Percentiles rank a stretch among this genome's conserved stretches.
phyloP scores from a whole-genome alignment of 1,140 invertebrate genomes.

The Saccostrea glomerata region DNA sequence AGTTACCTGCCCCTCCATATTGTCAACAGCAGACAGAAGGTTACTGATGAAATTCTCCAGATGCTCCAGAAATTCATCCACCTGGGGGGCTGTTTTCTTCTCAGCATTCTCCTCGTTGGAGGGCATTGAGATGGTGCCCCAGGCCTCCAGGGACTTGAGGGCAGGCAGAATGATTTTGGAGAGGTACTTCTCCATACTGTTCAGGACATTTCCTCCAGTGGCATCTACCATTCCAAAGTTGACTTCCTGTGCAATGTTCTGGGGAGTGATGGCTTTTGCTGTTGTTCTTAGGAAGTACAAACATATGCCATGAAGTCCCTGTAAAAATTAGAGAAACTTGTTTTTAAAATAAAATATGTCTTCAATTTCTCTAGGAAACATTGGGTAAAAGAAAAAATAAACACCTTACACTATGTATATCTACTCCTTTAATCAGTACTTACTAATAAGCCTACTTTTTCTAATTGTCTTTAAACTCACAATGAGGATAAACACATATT shows the following conservation, averaged over 20 bases:
- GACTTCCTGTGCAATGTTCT: conserved; percentile 89
- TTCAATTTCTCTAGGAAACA: not conserved
- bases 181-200: conserved; percentile 91
- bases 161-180: conserved; percentile 89
- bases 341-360: not conserved
- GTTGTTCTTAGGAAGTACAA: conserved; percentile 93
- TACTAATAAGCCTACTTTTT: no score
- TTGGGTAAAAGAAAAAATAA: not conserved
- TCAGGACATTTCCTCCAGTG: conserved; percentile 88
- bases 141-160: conserved; percentile 79
- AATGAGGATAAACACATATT: no score
- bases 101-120: conserved; percentile 13
- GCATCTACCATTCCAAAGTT: conserved; percentile 92
- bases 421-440: no score
- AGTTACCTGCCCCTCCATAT: conserved; percentile 78
- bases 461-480: no score
- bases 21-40: conserved; percentile 73
- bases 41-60: conserved; percentile 77
- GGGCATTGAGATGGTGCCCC: conserved; percentile 41
- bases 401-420: no score
- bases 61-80: conserved; percentile 78
- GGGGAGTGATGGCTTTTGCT: conserved; percentile 88
- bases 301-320: conserved; percentile 90
- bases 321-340: conserved; percentile 28
- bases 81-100: conserved; percentile 51